Evolutionary conservation across 2,797 vertebrate genomes (phyloP), one percentile per base, ranked within the genome.

Genomic region (Gymnocypris eckloni): DNA sequence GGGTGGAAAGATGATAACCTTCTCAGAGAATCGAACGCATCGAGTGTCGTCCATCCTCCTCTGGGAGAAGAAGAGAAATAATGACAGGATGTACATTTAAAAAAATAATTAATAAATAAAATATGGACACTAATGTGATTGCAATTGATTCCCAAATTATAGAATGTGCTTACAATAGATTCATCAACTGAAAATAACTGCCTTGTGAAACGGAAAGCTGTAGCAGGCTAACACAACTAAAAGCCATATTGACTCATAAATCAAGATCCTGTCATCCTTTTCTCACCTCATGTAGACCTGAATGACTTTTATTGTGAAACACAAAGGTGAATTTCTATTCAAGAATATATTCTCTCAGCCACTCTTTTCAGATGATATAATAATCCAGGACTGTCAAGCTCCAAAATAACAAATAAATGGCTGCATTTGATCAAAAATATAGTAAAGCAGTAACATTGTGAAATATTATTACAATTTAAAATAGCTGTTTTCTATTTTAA

Each of bases 1-100:
- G 43, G 93, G 86, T 0, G 64, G 86, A 33, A 95, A 90, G 80
- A 87, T 16, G 41, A 91, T 9, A 83, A 96, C 90, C 50, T 91
- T 84, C 81, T 95, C 94, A 6, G 93, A 89, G 81, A 96, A 96
- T 76, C 5, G 91, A 48, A 96, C 95, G 0, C 79, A 90, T 0
- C 94, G 91, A n/a, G 90, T 92, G 54, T 90, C 90, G 78, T 95
- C 94, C 22, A 95, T 86, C 84, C 94, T 92, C 83, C 94, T 92
- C 95, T 96, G 92, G 86, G 48, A 7, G 70, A 75, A 9, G 67
- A 50, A 75, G 20, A 20, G 2, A 45, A 77, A 54, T 1, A 84
- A 50, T 61, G 22, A 45, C 39, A 77, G 22, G 20, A 37, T n/a
- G 75, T n/a, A 33, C 33, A 33, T 33, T 33, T 33, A 3, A 33